Evolutionary conservation across 2,797 vertebrate genomes (phyloP), one percentile per base, ranked within the genome.

Genomic region (Ispidina lecontei): DNA sequence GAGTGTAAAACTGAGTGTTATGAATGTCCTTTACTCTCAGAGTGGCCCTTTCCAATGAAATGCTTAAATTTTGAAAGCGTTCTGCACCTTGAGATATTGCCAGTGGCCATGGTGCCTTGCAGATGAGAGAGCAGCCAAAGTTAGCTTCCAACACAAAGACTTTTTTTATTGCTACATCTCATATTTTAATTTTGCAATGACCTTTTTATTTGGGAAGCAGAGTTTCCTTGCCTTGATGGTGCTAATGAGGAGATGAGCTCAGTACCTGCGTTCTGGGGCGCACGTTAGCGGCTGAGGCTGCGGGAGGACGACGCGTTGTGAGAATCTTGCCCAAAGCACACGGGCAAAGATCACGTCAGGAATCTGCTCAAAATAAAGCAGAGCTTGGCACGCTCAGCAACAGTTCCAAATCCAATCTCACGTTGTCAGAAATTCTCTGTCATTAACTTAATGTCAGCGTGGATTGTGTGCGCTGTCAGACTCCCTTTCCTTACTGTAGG

Each of bases 291-390:
- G 51, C 52, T 89, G 93, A 84, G 72, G 9, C 71, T 25, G 9
- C 29, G 4, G 31, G 13, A 67, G 23, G 14, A 23, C 1, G 3
- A 47, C 2, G 19, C 3, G 10, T 41, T 33, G 60, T 23, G 92
- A 81, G 95, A 95, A 94, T 86, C 80, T 84, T 62, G 89, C 96
- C 96, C 90, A 54, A 52, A 97, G 96, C 94, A 46, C 72, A 29
- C 0, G 3, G 25, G 64, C 41, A 68, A 88, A 87, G 84, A 49
- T 88, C 22, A 0, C 21, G 2, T 79, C 37, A 47, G 25, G 78
- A 69, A 29, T 43, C 31, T 5, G 6, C 67, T 54, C 76, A 73
- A 89, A 83, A 49, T n/a, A 58, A 90, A 91, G 77, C 39, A 11
- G 18, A 68, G 72, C 70, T 76, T 65, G 94, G 87, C 60, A 72